Base-by-base conservation (phyloP, 1,140 invertebrate species). In the Lepidostoma basale region DNA sequence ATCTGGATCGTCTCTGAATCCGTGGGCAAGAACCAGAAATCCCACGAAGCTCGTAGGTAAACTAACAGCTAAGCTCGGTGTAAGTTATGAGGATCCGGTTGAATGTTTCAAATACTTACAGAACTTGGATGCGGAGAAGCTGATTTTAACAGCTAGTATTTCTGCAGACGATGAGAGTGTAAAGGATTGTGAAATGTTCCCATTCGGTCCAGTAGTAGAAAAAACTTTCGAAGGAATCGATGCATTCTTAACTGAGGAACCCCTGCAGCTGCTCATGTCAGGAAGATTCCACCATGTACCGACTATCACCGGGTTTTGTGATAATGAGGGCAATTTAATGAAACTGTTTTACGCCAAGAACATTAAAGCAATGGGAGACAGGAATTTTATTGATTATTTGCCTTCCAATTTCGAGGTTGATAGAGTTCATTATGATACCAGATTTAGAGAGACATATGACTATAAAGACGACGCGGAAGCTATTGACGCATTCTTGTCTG, bases 171-270 rank as follows among this genome's bases (percentile, higher is more conserved):
- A 66, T 39, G 70, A 74, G 36, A 60, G 74, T 58, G 64, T 59
- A 22, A 69, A 65, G 56, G 77, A 78, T n/a, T 78, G 79, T 33
- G 73, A 79, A 47, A 47, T 76, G 69, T 82, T 81, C 75, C 75
- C 77, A 25, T 82, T 81, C 73, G 78, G 79, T 12, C 81, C 81
- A 4, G 76, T 77, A 23, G 58, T 80, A 30, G 79, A 82, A 63
- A 74, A 76, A 20, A 66, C 2, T 18, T 59, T 75, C 42, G 75
- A 75, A n/a, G 77, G 79, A 44, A 78, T 78, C 77, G 79, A 80
- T 67, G 75, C 77, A 4, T 81, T 81, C 74, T 65, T 81, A 36
- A 74, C 70, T 59, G 74, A 78, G 68, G 74, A 76, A 0, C 74
- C 79, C 4, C 77, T 77, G 60, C 67, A 78, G 49, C 60, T 78